Conservation (phyloP, 2,113 vertebrate genomes). For the Petromus typicus region DNA sequence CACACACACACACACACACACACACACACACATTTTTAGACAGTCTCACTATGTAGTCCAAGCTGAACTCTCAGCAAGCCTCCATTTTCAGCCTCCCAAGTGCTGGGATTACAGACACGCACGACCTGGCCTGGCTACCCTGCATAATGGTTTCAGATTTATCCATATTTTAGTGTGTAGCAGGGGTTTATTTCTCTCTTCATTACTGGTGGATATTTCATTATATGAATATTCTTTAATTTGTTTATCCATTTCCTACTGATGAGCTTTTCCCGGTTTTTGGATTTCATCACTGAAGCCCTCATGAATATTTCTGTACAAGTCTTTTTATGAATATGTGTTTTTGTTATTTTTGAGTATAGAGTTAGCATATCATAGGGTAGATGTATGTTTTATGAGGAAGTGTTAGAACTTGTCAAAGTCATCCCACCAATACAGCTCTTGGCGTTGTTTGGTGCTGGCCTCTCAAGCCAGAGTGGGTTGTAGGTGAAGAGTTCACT, state of each 20-base stretch:
- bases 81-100: neutral
- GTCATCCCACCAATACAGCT: too few species aligned
- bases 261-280: neutral
- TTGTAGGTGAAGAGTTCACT: neutral
- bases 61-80: neutral
- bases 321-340: neutral
- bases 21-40: neutral
- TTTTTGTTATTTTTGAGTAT: slow-evolving; percentile 24
- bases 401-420: neutral
- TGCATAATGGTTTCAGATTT: neutral
- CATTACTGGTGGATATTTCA: neutral
- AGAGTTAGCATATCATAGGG: neutral
- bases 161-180: neutral
- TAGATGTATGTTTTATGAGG: neutral
- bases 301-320: neutral
- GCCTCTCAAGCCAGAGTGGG: neutral
- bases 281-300: neutral
- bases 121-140: neutral
- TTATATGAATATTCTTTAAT: neutral
- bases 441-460: neutral
- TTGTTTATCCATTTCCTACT: neutral
- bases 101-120: neutral
- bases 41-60: neutral
- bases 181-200: neutral
- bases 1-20: too few species aligned